These are phyloP conservation scores for Gadus chalcogrammus DNA, from an alignment of 2,113 vertebrate species.

Conservation along the genomic window DNA sequence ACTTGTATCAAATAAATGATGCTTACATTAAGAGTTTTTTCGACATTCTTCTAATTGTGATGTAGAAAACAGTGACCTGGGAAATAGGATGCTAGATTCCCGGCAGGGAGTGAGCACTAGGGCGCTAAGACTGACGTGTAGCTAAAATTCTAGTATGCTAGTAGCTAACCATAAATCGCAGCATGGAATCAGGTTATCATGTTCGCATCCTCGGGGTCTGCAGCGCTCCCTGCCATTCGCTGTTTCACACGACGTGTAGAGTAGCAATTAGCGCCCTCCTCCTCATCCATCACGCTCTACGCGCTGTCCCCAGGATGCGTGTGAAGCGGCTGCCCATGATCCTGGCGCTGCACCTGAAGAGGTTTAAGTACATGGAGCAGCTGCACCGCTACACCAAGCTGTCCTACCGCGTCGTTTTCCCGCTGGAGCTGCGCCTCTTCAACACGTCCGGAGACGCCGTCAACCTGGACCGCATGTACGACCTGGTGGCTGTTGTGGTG, in stretches of 20 bases:
- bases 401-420: conserved; percentile 94
- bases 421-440: conserved; percentile 91
- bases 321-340: conserved; percentile 98
- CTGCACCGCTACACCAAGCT: conserved; percentile 95
- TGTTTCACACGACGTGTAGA: not conserved
- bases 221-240: too few relatives aligned
- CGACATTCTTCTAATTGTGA: too few relatives aligned
- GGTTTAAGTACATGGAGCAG: conserved; percentile 98
- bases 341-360: conserved; percentile 93
- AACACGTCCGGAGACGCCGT: conserved; percentile 91
- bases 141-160: too few relatives aligned
- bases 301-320: conserved; percentile 79
- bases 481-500: conserved; percentile 92
- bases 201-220: not conserved
- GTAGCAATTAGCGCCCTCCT: too few relatives aligned
- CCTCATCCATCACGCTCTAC: not conserved
- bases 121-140: too few relatives aligned
- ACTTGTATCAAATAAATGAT: too few relatives aligned
- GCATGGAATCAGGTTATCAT: too few relatives aligned
- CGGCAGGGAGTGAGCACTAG: too few relatives aligned
- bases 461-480: conserved; percentile 96
- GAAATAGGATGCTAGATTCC: too few relatives aligned
- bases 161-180: too few relatives aligned
- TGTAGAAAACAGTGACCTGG: too few relatives aligned
- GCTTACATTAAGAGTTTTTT: too few relatives aligned